Conservation (phyloP, 2,797 vertebrate species). For the Caiman crocodilus region DNA sequence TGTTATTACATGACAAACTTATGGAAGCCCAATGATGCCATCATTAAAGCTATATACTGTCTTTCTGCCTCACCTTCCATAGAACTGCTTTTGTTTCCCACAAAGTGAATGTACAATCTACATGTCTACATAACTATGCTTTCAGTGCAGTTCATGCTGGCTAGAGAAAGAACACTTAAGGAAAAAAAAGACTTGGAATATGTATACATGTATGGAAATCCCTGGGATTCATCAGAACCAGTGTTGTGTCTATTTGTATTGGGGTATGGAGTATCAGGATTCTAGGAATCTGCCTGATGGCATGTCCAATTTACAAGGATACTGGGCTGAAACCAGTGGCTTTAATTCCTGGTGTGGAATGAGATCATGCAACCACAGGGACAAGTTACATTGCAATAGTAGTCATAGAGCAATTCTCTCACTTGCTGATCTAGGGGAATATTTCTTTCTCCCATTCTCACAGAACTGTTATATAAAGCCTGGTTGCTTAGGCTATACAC, state of each 20-base stretch:
- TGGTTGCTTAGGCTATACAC: not conserved
- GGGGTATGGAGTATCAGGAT: too few species aligned
- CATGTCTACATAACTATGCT: not conserved
- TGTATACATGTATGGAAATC: not conserved
- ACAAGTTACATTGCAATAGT: not conserved
- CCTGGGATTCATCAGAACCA: not conserved
- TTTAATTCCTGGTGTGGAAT: not conserved
- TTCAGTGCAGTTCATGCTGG: not conserved
- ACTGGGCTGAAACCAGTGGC: not conserved
- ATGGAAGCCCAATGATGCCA: not conserved
- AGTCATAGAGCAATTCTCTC: not conserved
- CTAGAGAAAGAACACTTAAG: not conserved
- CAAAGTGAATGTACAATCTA: not conserved
- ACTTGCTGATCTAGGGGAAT: not conserved
- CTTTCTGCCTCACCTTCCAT: not conserved
- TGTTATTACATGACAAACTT: too few species aligned
- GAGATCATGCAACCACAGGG: not conserved
- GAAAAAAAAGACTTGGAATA: not conserved
- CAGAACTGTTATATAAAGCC: not conserved
- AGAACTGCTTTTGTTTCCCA: not conserved
- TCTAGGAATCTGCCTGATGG: not conserved
- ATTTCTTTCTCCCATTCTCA: constrained; percentile 23
- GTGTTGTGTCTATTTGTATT: not conserved
- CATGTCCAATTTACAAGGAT: not conserved
- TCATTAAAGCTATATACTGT: not conserved